These are phyloP conservation scores for Cassiopea xamachana DNA, from an alignment of 30 jellyfish, hydroid and myxozoan genomes.

Conservation along the genomic window DNA sequence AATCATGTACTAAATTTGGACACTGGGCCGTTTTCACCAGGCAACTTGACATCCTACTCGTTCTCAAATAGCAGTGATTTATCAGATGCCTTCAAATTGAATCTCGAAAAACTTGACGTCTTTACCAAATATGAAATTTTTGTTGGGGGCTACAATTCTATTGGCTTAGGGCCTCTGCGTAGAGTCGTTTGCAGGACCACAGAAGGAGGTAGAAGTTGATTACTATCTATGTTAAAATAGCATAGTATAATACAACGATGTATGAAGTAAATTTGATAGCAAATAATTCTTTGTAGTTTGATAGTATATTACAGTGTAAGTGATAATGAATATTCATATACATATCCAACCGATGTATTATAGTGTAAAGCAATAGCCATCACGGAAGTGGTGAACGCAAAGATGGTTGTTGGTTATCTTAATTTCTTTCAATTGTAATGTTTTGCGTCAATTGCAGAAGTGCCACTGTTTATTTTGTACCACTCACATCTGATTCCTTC, in stretches of 20 bases:
- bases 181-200: constrained; percentile 12
- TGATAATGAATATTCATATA: no score
- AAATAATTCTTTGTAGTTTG: no score
- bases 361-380: no score
- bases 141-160: not conserved
- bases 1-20: not conserved
- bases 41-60: not conserved
- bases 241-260: no score
- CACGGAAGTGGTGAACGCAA: no score
- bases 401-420: no score
- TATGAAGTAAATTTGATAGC: no score
- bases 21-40: not conserved
- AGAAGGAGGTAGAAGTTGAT: constrained; percentile 11
- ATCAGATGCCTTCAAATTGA: not conserved
- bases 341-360: no score
- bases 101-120: not conserved
- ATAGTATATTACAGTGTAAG: no score
- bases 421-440: no score
- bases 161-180: constrained; percentile 9
- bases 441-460: no score
- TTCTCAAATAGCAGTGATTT: not conserved
- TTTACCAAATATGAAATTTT: constrained; percentile 20
- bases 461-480: no score
- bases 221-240: not conserved
- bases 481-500: not conserved